These are phyloP conservation scores for Colius striatus DNA, from an alignment of 2,113 vertebrate genomes.

Conservation along the genomic window DNA sequence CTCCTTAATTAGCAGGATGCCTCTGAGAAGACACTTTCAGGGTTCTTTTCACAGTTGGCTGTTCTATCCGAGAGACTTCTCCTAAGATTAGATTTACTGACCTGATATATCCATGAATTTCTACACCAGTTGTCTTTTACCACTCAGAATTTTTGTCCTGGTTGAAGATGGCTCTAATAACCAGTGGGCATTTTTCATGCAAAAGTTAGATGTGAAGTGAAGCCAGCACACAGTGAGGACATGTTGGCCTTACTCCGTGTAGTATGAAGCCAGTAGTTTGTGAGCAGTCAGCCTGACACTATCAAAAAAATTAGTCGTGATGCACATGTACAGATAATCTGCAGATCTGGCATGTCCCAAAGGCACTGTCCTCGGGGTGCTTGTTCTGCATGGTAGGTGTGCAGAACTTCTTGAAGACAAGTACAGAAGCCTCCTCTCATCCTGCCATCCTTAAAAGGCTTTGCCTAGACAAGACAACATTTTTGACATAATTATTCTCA, in stretches of 20 bases:
- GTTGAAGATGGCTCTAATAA: not conserved
- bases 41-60: not conserved
- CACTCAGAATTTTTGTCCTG: not conserved
- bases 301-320: not conserved
- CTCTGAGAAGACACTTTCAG: slow-evolving; percentile 22
- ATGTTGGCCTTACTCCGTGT: not conserved
- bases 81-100: not conserved
- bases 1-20: slow-evolving; percentile 35
- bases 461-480: slow-evolving; percentile 50
- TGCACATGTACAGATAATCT: not conserved
- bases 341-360: not conserved
- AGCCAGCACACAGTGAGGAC: not conserved
- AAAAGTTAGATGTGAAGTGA: not conserved
- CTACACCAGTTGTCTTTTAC: not conserved
- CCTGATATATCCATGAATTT: not conserved
- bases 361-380: not conserved
- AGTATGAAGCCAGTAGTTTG: not conserved
- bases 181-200: not conserved
- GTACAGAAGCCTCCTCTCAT: not conserved
- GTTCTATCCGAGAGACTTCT: not conserved
- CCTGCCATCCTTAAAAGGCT: not conserved
- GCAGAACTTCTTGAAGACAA: not conserved
- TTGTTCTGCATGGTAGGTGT: not conserved
- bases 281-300: not conserved
- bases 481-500: slow-evolving; percentile 11